Conservation (phyloP, 1,140 invertebrate species). For the Ceratina australensis region DNA sequence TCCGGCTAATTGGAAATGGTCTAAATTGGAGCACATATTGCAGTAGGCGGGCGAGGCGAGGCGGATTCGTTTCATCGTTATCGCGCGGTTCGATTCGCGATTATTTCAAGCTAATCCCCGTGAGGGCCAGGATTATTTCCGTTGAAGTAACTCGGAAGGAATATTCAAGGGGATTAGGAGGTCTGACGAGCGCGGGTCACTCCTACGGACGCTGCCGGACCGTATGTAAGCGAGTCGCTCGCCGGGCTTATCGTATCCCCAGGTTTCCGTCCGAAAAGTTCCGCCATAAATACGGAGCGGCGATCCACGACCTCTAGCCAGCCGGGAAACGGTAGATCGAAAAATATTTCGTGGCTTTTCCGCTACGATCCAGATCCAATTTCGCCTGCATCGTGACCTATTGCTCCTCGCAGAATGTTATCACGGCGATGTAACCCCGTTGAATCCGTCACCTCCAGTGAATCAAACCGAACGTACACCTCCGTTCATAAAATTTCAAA, state of each 20-base stretch:
- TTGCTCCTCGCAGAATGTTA: slow-evolving; percentile 42
- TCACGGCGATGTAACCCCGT: slow-evolving; percentile 22
- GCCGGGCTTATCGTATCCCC: slow-evolving; percentile 35
- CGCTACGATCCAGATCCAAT: slow-evolving; percentile 45
- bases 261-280: slow-evolving; percentile 37
- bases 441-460: background rate
- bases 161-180: slow-evolving; percentile 30
- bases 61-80: slow-evolving; percentile 42
- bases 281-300: slow-evolving; percentile 39
- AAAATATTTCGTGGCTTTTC: slow-evolving; percentile 51
- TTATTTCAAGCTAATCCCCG: slow-evolving; percentile 46
- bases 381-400: slow-evolving; percentile 37
- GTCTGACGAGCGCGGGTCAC: slow-evolving; percentile 17
- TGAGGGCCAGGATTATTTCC: slow-evolving; percentile 16
- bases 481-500: background rate
- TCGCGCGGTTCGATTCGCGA: slow-evolving; percentile 49
- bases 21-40: too few relatives aligned
- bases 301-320: background rate
- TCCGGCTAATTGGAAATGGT: background rate
- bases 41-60: background rate
- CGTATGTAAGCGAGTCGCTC: slow-evolving; percentile 30
- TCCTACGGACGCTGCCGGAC: slow-evolving; percentile 22
- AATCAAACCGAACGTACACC: slow-evolving; percentile 40
- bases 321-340: slow-evolving; percentile 37
- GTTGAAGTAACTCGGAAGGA: slow-evolving; percentile 33